Base-by-base conservation (phyloP, 2,888 invertebrate genomes). In the Galeruca laticollis region DNA sequence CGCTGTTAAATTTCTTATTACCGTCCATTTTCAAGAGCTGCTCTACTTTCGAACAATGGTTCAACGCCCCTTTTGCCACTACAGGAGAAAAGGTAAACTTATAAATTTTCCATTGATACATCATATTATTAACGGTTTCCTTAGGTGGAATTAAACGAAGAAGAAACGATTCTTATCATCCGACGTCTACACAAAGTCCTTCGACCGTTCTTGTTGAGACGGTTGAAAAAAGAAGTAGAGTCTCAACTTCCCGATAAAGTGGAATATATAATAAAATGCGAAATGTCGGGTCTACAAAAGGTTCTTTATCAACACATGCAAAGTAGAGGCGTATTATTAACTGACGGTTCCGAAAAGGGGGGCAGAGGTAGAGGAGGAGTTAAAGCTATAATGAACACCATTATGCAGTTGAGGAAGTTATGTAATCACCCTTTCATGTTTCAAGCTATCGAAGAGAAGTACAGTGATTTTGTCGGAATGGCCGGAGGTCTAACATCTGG, bases 381-480 rank as follows among this genome's bases (percentile, higher is more conserved):
- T 31, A 97, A 97, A 86, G 96, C 98, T 1, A 88, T 99, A 21
- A 99, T 99, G 98, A 99, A 99, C 87, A 99, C 99, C 0, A 98
- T 99, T 80, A 98, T 99, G 80, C 99, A 99, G 86, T 88, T 99
- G 79, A 90, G 99, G 73, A 99, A 99, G 87, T 90, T 99, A 57
- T 99, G 99, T 88, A 99, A 99, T 88, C 99, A 99, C 88, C 99
- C 99, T 2, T 99, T 99, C 87, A 98, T 99, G 96, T 99, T 99
- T 89, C 96, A 95, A 83, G 95, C 95, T 81, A 97, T 99, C 79
- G 99, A 99, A 86, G 97, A 98, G 86, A 96, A 97, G 83, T 96
- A 96, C 86, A 95, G 96, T 83, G 96, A 97, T 82, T 95, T 96
- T 82, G 88, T 94, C 60, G 97, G 97, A 1, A 86, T 88, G 67